Percentiles rank a stretch among this genome's conserved stretches.
These are phyloP conservation scores for Pygoscelis antarcticus DNA, from an alignment of 2,113 vertebrate genomes.

Conservation along the genomic window DNA sequence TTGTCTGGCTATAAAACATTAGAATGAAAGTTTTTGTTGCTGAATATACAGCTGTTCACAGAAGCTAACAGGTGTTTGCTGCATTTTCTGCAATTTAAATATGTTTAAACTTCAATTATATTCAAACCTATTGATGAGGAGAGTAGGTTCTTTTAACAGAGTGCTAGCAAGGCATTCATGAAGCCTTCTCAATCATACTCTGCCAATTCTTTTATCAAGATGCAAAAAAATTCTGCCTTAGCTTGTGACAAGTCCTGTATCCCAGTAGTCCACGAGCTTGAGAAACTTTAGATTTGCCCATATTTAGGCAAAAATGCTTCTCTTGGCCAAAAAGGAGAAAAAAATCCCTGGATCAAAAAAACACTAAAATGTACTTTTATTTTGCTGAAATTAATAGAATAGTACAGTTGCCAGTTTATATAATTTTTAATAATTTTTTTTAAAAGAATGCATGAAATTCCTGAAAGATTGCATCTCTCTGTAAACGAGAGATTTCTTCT, in stretches of 20 bases:
- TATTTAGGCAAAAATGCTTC: background rate
- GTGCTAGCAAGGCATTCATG: background rate
- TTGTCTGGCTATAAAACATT: background rate
- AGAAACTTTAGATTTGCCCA: background rate
- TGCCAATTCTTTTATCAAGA: background rate
- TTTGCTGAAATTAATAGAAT: background rate
- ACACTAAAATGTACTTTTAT: background rate
- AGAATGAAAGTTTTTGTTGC: background rate
- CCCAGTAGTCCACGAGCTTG: background rate
- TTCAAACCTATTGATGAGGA: background rate
- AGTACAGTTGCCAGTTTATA: background rate
- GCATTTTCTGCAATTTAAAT: background rate
- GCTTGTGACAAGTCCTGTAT: background rate
- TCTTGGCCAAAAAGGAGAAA: background rate
- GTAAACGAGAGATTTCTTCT: background rate
- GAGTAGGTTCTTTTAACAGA: background rate
- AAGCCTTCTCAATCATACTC: background rate
- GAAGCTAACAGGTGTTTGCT: background rate
- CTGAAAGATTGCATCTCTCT: background rate
- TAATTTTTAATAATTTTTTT: background rate
- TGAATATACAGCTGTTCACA: background rate
- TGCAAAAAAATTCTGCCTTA: background rate
- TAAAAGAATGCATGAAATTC: fast-evolving
- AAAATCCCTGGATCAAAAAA: background rate
- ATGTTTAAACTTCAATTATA: background rate